Base-by-base conservation (phyloP, 2,888 invertebrate genomes). In the Volucella inanis region DNA sequence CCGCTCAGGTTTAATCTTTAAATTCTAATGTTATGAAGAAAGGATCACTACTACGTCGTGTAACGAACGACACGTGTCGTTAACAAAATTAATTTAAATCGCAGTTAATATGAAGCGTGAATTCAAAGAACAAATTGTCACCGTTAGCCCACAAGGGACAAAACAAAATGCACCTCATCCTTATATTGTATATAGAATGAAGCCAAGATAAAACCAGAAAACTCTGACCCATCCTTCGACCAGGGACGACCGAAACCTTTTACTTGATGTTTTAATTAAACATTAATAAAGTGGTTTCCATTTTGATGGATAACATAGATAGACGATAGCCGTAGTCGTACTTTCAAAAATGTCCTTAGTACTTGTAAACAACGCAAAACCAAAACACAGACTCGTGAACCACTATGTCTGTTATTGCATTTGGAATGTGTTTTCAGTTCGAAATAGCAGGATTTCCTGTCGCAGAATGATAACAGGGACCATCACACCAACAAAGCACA, bases 11-110 rank as follows among this genome's bases (percentile, higher is more conserved):
- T 31, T 31, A 31, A 31, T 31, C 22, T 1, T 1, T 31, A 4
- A 31, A 31, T 31, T 31, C 6, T 6, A 31, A 31, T 6, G 31
- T 31, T 31, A 0, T 31, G 6, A 50, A 6, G 12, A 45, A 45
- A 47, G 22, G n/a, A 10, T 39, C 10, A 74, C 11, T 15, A 11
- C 22, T 14, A 9, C 12, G n/a, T n/a, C n/a, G n/a, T n/a, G n/a
- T n/a, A n/a, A n/a, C n/a, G n/a, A 47, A 57, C 22, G 70, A 61
- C 83, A 84, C 84, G 84, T 84, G 83, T 68, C 65, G 59, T 49
- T 80, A 80, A 70, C 75, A 59, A 79, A 84, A 80, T 79, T 80
- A 84, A 80, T 80, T 84, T 70, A 80, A 80, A 84, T 80, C 80
- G 71, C 80, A 80, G 80, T 84, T 84, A 75, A 80, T 67, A 67